A percentile compares a stretch with the other conserved stretches of the same genome.
Conservation (phyloP, 2,797 vertebrate genomes). For the Silurus aristotelis region DNA sequence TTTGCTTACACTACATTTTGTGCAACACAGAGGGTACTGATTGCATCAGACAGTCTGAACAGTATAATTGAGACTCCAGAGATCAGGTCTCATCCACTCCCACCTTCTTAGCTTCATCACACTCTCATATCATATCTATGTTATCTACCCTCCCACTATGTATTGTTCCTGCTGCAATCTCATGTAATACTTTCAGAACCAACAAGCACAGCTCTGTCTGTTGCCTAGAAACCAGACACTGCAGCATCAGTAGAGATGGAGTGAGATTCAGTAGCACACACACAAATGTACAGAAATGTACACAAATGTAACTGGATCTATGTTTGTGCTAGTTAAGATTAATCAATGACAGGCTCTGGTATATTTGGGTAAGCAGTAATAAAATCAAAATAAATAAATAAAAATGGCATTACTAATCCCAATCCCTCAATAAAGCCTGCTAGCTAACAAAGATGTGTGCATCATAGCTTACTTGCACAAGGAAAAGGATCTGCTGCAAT, state of each 20-base stretch:
- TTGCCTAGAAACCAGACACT: slow-evolving; percentile 74
- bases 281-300: slow-evolving; percentile 2
- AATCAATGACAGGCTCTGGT: neutral
- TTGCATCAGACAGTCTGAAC: slow-evolving; percentile 70
- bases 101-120: slow-evolving; percentile 43
- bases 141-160: slow-evolving; percentile 44
- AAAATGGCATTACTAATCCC: neutral
- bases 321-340: neutral
- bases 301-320: neutral
- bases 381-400: neutral
- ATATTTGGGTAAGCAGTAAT: neutral
- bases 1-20: slow-evolving; percentile 28
- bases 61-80: slow-evolving; percentile 76
- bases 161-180: slow-evolving; percentile 76
- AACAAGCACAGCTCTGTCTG: slow-evolving; percentile 53
- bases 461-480: neutral
- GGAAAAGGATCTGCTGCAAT: slow-evolving; percentile 10
- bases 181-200: slow-evolving; percentile 76
- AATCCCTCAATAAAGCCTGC: neutral
- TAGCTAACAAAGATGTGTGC: neutral
- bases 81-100: slow-evolving; percentile 50
- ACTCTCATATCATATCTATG: slow-evolving; percentile 41
- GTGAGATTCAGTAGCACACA: slow-evolving; percentile 25
- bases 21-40: slow-evolving; percentile 67
- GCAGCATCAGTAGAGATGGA: slow-evolving; percentile 55